Conservation (phyloP, 1,140 invertebrate genomes). For the Cydia splendana region DNA sequence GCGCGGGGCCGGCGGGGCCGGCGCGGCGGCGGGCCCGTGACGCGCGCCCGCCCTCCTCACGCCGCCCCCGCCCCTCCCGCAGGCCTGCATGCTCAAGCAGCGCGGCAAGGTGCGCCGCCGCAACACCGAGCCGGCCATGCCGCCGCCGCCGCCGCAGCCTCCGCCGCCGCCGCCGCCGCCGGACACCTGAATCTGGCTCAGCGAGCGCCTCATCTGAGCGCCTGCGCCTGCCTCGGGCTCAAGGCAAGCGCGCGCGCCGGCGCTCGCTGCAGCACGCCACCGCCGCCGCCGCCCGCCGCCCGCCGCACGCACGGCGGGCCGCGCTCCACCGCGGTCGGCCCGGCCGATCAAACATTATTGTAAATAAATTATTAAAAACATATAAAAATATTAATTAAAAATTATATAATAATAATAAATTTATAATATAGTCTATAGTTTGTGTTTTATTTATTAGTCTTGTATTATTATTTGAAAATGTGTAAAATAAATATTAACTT, state of each 20-base stretch:
- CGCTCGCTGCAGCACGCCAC: conserved; percentile 54
- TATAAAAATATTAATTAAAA: conserved; percentile 67
- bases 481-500: conserved; percentile 60
- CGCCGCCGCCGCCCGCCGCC: conserved; percentile 74
- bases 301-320: conserved; percentile 75
- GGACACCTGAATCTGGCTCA: conserved; percentile 83
- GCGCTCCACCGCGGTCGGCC: conserved; percentile 74
- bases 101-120: conserved; percentile 96
- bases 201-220: conserved; percentile 83
- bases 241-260: conserved; percentile 72
- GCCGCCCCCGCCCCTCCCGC: conserved; percentile 78
- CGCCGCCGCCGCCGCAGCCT: conserved; percentile 83
- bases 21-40: conserved; percentile 68
- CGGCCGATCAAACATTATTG: conserved; percentile 40
- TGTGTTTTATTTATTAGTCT: conserved; percentile 69
- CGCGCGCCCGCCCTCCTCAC: conserved; percentile 55
- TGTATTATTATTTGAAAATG: conserved; percentile 45
- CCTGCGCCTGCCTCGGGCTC: conserved; percentile 82
- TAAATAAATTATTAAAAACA: conserved; percentile 68
- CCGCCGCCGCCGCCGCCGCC: conserved; percentile 55
- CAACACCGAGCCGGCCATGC: conserved; percentile 95
- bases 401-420: conserved; percentile 65
- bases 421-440: conserved; percentile 57
- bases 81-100: conserved; percentile 94
- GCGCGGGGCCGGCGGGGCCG: conserved; percentile 84